Conservation (phyloP, 2,113 vertebrate species). For the Myocastor coypus region DNA sequence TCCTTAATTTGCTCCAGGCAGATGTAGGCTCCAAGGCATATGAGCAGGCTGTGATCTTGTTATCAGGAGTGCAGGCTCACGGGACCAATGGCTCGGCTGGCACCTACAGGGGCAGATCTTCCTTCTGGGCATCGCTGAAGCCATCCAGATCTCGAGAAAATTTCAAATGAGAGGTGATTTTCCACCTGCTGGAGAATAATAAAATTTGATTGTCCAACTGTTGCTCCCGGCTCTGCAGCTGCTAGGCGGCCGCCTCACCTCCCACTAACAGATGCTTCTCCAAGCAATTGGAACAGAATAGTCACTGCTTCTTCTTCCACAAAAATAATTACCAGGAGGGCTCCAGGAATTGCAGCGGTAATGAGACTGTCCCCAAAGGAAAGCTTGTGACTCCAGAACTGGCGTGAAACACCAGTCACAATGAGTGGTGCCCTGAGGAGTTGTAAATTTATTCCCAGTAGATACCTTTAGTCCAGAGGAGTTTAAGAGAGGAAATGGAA, state of each 20-base stretch:
- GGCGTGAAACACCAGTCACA: background rate
- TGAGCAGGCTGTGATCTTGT: background rate
- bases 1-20: background rate
- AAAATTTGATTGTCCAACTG: slow-evolving; percentile 64
- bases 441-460: slow-evolving; percentile 33
- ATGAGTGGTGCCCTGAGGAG: slow-evolving; percentile 18
- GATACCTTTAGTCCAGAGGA: slow-evolving; percentile 4
- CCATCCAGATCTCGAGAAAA: background rate
- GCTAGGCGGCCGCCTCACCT: background rate
- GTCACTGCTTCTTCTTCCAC: background rate
- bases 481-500: slow-evolving; percentile 16
- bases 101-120: background rate
- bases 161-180: slow-evolving; percentile 60
- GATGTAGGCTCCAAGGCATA: background rate
- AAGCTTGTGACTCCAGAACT: background rate
- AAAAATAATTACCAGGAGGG: slow-evolving; percentile 14
- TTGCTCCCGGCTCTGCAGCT: slow-evolving; percentile 3
- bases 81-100: background rate
- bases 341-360: background rate
- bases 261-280: slow-evolving; percentile 46
- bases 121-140: slow-evolving; percentile 2
- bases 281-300: background rate
- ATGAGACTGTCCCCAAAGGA: slow-evolving; percentile 42
- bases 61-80: background rate
- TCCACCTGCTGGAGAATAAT: slow-evolving; percentile 54